phyloP scores from a whole-genome alignment of 1,140 invertebrate species.

The Lasaia peninsularis region DNA sequence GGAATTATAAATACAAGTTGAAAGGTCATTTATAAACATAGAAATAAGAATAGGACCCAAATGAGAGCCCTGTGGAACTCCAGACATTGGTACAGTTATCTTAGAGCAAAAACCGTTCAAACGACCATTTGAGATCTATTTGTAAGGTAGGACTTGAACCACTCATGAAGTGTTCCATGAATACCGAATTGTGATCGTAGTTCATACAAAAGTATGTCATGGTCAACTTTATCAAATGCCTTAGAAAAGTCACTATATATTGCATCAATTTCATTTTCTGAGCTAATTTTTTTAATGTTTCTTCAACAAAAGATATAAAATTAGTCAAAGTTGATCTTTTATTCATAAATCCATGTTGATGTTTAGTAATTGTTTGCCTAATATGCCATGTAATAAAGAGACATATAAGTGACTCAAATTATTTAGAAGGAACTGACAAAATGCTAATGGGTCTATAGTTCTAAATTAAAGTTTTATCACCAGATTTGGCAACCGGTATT shows the following conservation, averaged over 20 bases:
- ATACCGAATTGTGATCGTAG: neutral
- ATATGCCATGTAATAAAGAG: neutral
- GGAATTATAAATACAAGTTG: no score
- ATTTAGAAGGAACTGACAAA: neutral
- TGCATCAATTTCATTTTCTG: neutral
- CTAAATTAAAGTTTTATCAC: neutral
- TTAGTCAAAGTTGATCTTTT: no score
- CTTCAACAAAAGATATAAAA: no score
- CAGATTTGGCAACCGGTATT: neutral
- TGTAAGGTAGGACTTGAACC: neutral
- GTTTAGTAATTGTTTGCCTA: neutral
- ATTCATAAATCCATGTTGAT: neutral
- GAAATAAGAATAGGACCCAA: no score
- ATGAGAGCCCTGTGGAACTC: no score
- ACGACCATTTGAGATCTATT: neutral
- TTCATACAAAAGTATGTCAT: neutral
- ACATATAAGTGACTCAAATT: neutral
- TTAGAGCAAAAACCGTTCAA: neutral
- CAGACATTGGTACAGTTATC: no score
- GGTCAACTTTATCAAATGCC: no score
- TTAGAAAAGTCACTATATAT: neutral
- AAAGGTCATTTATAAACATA: no score
- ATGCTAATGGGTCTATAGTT: neutral
- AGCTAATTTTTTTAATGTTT: no score
- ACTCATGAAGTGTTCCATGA: neutral